Conservation (phyloP, 1,140 invertebrate genomes). For the Bombus waltoni region DNA sequence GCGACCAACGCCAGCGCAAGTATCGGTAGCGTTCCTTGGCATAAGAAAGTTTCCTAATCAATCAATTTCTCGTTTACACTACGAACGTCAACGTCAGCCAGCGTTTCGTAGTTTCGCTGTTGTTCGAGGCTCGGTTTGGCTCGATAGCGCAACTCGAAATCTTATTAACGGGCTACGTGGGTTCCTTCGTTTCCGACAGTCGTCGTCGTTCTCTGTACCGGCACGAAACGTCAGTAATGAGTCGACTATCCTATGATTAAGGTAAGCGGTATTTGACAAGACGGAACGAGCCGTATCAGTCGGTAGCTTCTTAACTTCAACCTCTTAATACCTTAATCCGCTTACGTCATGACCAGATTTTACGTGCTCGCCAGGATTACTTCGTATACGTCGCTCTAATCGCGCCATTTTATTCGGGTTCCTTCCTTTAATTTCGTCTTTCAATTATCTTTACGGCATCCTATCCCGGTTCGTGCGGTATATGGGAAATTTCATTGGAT, state of each 20-base stretch:
- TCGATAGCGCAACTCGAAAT: constrained; percentile 2
- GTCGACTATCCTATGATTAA: constrained; percentile 28
- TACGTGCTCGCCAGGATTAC: constrained; percentile 60
- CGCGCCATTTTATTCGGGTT: constrained; percentile 36
- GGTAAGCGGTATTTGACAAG: constrained; percentile 45
- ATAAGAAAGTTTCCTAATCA: constrained; percentile 62
- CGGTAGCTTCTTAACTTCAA: constrained; percentile 67
- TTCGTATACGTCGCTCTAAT: constrained; percentile 52
- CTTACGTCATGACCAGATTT: constrained; percentile 67
- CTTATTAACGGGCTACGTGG: constrained; percentile 22
- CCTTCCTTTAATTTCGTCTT: constrained; percentile 38
- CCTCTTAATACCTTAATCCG: constrained; percentile 65
- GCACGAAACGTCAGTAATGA: constrained; percentile 10
- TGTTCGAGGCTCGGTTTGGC: constrained; percentile 10
- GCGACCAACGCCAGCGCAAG: background rate
- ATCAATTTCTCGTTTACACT: constrained; percentile 64
- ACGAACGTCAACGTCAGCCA: constrained; percentile 59
- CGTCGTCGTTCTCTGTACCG: background rate
- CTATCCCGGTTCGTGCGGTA: too few species aligned
- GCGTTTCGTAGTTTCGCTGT: constrained; percentile 49
- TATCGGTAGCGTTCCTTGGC: constrained; percentile 51
- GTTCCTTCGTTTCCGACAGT: constrained; percentile 10
- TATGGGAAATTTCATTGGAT: background rate
- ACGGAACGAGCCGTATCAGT: constrained; percentile 45
- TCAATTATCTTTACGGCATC: constrained; percentile 32